phyloP scores from a whole-genome alignment of 2,888 invertebrate species.

The Netelia inedita region DNA sequence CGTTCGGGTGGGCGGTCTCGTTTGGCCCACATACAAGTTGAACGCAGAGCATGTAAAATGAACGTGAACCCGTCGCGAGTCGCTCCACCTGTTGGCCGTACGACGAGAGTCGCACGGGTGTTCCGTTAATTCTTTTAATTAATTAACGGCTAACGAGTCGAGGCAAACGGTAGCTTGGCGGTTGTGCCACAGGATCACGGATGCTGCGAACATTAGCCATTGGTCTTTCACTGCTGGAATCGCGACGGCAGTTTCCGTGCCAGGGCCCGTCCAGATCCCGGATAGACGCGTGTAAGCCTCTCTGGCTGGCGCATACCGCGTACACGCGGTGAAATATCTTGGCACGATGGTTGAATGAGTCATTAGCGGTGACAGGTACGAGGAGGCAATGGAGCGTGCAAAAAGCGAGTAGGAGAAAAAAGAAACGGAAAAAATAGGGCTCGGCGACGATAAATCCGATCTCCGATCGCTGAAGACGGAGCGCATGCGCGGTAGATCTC shows the following conservation, averaged over 20 bases:
- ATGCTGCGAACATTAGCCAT: too few relatives aligned
- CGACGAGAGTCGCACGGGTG: constrained; percentile 37
- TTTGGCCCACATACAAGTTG: constrained; percentile 61
- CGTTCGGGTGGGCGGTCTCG: constrained; percentile 69
- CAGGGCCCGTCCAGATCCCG: constrained; percentile 52
- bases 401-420: constrained; percentile 17
- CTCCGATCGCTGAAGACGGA: neutral
- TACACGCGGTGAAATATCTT: neutral
- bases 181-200: neutral
- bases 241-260: constrained; percentile 60
- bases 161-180: constrained; percentile 53
- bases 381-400: constrained; percentile 22
- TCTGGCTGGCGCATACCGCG: neutral
- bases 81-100: constrained; percentile 55
- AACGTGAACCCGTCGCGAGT: neutral
- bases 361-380: constrained; percentile 67
- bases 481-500: too few relatives aligned
- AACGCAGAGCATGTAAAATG: constrained; percentile 14
- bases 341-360: constrained; percentile 61
- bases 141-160: constrained; percentile 69
- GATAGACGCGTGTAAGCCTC: too few relatives aligned
- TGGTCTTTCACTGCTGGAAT: constrained; percentile 33
- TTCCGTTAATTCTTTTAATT: constrained; percentile 72
- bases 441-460: constrained; percentile 37
- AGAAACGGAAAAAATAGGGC: constrained; percentile 8